Base-by-base conservation (phyloP, 2,888 invertebrate species). In the Coleophora flavipennella region DNA sequence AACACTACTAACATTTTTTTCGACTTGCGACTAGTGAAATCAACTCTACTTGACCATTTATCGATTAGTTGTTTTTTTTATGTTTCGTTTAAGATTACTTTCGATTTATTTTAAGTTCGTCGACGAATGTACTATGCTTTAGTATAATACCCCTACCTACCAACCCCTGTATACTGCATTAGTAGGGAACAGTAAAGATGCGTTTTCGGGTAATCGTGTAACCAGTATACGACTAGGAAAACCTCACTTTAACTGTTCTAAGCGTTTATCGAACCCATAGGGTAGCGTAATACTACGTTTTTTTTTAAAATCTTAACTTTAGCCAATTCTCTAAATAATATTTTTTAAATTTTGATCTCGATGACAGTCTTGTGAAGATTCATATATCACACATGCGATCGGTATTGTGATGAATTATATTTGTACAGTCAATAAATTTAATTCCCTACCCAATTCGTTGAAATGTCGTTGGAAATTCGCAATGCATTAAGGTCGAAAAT, bases 11-110 rank as follows among this genome's bases (percentile, higher is more conserved):
- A 81, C 83, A 72, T 76, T 78, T 76, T 27, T 75, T 79, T 80
- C 81, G 76, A 79, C 81, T 76, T 81, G 85, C 85, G 79, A 85
- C 85, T 85, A 85, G 80, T 79, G 77, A 83, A 85, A 84, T 85
- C 85, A 85, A 85, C 85, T 85, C 85, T 81, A 85, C 85, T 77
- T 73, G 77, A 81, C 83, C 81, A 78, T 84, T 75, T 68, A 76
- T 76, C 76, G 74, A 76, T 76, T 73, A 73, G 68, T 69, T 67
- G 71, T 74, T 71, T 67, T 67, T 67, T 53, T 62, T 60, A 59
- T 34, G 37, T 49, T 63, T 66, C 59, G 67, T 69, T 75, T 62
- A 67, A 3, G 20, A 20, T 20, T 67, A 67, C 70, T 29, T 29
- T 74, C 73, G 73, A 71, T 77, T 74, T 20, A 20, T 20, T 20